phyloP scores from a whole-genome alignment of 23 tunicate genomes.

The Halocynthia aurantium region DNA sequence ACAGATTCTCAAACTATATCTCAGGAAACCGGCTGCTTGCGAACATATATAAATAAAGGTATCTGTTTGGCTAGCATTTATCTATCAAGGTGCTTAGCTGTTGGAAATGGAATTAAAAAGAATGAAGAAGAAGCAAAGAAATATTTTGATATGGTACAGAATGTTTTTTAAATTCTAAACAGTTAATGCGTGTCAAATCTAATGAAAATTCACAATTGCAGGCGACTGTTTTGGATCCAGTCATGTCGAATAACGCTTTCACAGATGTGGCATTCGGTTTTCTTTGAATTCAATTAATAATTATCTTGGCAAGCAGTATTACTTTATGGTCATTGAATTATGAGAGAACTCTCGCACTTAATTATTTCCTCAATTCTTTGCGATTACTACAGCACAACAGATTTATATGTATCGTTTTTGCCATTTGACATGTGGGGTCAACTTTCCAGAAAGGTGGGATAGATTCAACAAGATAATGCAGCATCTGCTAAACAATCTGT shows the following conservation, averaged over 20 bases:
- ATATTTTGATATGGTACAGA: slow-evolving; percentile 48
- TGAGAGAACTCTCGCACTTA: no score
- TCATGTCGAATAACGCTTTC: slow-evolving; percentile 58
- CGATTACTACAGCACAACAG: no score
- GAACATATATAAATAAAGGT: slow-evolving; percentile 69
- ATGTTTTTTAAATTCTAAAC: background rate
- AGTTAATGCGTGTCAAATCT: background rate
- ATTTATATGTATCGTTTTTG: no score
- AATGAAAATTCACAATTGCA: slow-evolving; percentile 14
- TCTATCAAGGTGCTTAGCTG: slow-evolving; percentile 65
- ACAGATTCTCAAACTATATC: slow-evolving; percentile 57
- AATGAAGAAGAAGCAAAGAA: slow-evolving; percentile 76
- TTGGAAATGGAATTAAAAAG: slow-evolving; percentile 80
- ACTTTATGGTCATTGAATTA: background rate
- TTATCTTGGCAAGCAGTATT: background rate
- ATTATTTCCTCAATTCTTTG: no score
- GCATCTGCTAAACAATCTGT: no score
- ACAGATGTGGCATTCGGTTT: slow-evolving; percentile 68
- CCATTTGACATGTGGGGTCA: no score
- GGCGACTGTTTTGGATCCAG: slow-evolving; percentile 81
- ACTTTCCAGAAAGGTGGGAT: no score
- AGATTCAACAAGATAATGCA: no score
- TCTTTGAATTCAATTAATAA: slow-evolving; percentile 12
- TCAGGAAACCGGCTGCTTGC: slow-evolving; percentile 64
- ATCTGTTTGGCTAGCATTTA: slow-evolving; percentile 81